Conservation (phyloP, 2,797 vertebrate genomes). For the Xenopus petersii region DNA sequence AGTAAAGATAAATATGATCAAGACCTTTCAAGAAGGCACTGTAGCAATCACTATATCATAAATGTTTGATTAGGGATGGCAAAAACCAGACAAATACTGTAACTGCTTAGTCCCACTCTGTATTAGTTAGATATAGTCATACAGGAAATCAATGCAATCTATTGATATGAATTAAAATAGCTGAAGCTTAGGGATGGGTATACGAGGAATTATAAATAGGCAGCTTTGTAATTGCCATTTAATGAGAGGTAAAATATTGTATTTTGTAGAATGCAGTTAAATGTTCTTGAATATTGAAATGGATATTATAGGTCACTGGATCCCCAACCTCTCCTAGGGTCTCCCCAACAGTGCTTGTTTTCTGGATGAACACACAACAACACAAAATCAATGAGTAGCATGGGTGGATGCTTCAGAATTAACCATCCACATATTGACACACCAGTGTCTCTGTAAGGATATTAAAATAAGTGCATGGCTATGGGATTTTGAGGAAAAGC, state of each 20-base stretch:
- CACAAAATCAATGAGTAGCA: too few species aligned
- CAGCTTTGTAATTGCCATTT: constrained; percentile 63
- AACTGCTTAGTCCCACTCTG: constrained; percentile 77
- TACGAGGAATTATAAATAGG: constrained; percentile 64
- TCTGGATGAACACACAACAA: too few species aligned
- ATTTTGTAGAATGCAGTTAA: constrained; percentile 52
- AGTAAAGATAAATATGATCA: constrained; percentile 69
- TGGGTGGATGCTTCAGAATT: too few species aligned
- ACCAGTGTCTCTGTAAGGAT: too few species aligned
- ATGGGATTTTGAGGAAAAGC: too few species aligned
- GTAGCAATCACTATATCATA: constrained; percentile 73
- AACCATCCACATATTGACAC: too few species aligned
- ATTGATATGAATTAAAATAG: constrained; percentile 81
- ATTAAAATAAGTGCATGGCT: too few species aligned
- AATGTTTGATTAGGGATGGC: constrained; percentile 71
- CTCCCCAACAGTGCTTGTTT: too few species aligned
- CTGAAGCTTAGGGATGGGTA: constrained; percentile 69
- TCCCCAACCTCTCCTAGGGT: too few species aligned
- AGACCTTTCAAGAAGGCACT: constrained; percentile 65
- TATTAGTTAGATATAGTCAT: constrained; percentile 95
- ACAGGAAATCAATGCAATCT: constrained; percentile 92
- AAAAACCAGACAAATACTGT: constrained; percentile 70
- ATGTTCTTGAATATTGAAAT: constrained; percentile 40
- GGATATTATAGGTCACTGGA: neutral
- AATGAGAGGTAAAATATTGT: constrained; percentile 60